Conservation (phyloP, 2,888 invertebrate genomes). For the Micropterix aruncella region DNA sequence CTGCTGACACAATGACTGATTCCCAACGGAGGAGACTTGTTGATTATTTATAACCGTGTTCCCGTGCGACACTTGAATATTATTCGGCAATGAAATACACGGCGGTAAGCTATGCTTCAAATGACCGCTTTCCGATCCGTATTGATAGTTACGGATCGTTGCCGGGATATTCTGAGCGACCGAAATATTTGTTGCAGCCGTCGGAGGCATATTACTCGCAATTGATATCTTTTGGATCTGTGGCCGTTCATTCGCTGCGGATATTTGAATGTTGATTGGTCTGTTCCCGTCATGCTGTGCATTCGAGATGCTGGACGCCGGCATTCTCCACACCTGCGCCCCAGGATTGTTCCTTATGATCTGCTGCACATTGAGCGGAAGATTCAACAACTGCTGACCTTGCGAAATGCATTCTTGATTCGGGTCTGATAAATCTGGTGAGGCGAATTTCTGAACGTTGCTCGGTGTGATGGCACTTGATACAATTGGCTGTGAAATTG, state of each 20-base stretch:
- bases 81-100: neutral
- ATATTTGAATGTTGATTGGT: constrained; percentile 1
- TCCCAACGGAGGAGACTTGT: neutral
- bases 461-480: constrained; percentile 32
- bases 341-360: constrained; percentile 5
- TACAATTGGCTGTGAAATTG: constrained; percentile 34
- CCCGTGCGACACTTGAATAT: neutral
- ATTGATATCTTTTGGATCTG: constrained; percentile 11
- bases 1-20: neutral
- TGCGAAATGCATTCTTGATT: constrained; percentile 4
- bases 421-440: constrained; percentile 2
- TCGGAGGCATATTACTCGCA: constrained; percentile 12
- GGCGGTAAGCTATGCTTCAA: neutral
- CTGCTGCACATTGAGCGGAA: constrained; percentile 4
- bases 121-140: neutral
- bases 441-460: constrained; percentile 5
- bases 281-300: constrained; percentile 1
- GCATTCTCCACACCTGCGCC: constrained; percentile 8
- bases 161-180: constrained; percentile 11
- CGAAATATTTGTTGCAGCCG: constrained; percentile 4
- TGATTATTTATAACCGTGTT: too few relatives aligned
- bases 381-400: constrained; percentile 3
- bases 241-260: constrained; percentile 8
- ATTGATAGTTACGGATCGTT: constrained; percentile 2
- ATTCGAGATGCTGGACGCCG: constrained; percentile 1